Evolutionary conservation across 1,140 invertebrate species (phyloP).

Genomic region (Phenacoccus solenopsis): DNA sequence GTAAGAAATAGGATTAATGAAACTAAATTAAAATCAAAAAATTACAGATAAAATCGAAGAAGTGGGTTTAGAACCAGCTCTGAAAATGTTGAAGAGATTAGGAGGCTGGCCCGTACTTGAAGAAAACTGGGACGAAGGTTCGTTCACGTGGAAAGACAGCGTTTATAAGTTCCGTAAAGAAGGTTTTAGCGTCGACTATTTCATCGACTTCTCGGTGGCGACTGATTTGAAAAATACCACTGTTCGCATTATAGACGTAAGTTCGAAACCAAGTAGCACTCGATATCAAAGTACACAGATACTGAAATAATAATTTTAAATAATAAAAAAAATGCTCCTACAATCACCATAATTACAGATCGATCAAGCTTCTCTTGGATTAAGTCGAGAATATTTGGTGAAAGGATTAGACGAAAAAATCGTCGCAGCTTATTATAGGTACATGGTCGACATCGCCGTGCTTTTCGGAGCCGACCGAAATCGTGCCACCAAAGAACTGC

Average conservation of each 20-base stretch:
- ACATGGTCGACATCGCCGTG: constrained; percentile 76
- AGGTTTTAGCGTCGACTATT: constrained; percentile 80
- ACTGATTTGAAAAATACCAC: constrained; percentile 86
- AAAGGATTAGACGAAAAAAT: constrained; percentile 68
- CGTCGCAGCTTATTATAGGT: constrained; percentile 64
- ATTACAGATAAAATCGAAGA: constrained; percentile 52
- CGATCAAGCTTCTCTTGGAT: constrained; percentile 79
- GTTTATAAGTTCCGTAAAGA: constrained; percentile 62
- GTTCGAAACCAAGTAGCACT: too few relatives aligned
- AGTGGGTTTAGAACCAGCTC: constrained; percentile 53
- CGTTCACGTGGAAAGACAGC: constrained; percentile 66
- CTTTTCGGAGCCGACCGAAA: constrained; percentile 67
- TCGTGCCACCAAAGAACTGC: constrained; percentile 57
- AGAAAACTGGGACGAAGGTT: constrained; percentile 53
- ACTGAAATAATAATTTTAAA: too few relatives aligned
- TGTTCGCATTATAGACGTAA: constrained; percentile 71
- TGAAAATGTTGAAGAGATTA: constrained; percentile 54
- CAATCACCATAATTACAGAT: constrained; percentile 44
- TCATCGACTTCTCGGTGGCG: constrained; percentile 81
- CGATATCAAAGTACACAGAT: too few relatives aligned
- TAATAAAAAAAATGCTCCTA: too few relatives aligned
- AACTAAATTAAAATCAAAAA: too few relatives aligned
- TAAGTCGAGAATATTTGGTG: constrained; percentile 77
- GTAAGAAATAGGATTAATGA: too few relatives aligned
- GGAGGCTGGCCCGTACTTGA: constrained; percentile 85